These are phyloP conservation scores for Pelobates fuscus DNA, from an alignment of 2,113 vertebrate genomes.

Conservation along the genomic window DNA sequence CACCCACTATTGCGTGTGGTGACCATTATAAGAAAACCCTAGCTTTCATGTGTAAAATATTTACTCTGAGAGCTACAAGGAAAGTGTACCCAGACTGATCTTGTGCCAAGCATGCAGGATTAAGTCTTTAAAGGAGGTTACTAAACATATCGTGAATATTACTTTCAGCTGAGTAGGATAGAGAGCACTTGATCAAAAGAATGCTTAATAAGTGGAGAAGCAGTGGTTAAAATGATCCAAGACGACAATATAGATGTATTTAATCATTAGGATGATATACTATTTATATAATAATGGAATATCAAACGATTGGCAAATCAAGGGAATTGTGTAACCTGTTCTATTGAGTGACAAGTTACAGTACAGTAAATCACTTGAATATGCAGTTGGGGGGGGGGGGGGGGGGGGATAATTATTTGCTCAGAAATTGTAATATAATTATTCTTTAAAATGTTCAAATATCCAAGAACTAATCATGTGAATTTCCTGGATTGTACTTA, in stretches of 20 bases:
- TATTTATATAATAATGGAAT: slow-evolving; percentile 28
- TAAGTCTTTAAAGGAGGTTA: slow-evolving; percentile 59
- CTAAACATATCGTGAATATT: slow-evolving; percentile 64
- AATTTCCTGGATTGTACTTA: background rate
- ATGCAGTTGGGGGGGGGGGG: background rate
- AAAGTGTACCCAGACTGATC: slow-evolving; percentile 68
- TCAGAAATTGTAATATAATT: slow-evolving; percentile 20
- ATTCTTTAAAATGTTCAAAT: slow-evolving; percentile 4
- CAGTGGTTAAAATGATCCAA: slow-evolving; percentile 46
- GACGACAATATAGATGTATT: slow-evolving; percentile 15
- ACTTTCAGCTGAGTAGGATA: slow-evolving; percentile 61
- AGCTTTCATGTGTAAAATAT: slow-evolving; percentile 62
- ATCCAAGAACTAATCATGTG: background rate
- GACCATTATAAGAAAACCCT: slow-evolving; percentile 58
- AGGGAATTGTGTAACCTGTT: slow-evolving; percentile 34
- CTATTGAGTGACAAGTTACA: slow-evolving; percentile 18
- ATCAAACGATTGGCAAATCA: slow-evolving; percentile 34
- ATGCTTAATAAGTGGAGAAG: slow-evolving; percentile 50
- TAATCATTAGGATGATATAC: slow-evolving; percentile 43
- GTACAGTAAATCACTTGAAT: background rate
- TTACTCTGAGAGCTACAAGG: slow-evolving; percentile 65
- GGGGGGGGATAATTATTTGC: background rate
- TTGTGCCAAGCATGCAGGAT: slow-evolving; percentile 64
- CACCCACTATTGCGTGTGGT: slow-evolving; percentile 70
- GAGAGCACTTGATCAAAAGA: slow-evolving; percentile 54